Percentiles rank a stretch among this genome's conserved stretches.
phyloP scores from a whole-genome alignment of 2,797 vertebrate genomes.

The Tragelaphus oryx region DNA sequence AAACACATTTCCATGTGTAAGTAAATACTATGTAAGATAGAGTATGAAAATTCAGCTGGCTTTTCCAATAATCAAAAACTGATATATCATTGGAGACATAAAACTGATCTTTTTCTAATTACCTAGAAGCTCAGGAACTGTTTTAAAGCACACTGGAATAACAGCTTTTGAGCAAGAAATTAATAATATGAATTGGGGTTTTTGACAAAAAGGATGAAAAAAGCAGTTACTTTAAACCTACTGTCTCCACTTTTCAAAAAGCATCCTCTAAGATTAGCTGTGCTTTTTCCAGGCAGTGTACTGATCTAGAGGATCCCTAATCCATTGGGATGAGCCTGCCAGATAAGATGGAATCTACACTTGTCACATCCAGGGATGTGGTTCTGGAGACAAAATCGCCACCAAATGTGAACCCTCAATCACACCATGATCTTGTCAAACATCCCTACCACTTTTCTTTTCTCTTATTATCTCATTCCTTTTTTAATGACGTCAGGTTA shows the following conservation, averaged over 20 bases:
- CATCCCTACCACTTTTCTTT: not conserved
- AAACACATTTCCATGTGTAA: not conserved
- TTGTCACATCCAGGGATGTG: not conserved
- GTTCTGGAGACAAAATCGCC: not conserved
- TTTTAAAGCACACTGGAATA: constrained; percentile 1
- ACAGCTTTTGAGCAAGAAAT: not conserved
- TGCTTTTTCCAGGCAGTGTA: not conserved
- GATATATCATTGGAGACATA: not conserved
- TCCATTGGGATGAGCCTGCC: not conserved
- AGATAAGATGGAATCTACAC: not conserved
- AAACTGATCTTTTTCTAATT: constrained; percentile 21
- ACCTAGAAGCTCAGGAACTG: not conserved
- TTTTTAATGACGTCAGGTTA: not conserved
- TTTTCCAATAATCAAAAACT: not conserved
- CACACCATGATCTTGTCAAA: not conserved
- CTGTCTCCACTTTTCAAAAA: constrained; percentile 3
- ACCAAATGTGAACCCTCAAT: not conserved
- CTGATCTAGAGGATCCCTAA: not conserved
- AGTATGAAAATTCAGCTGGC: not conserved
- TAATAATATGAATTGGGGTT: not conserved
- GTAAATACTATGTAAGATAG: not conserved
- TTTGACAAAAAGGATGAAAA: constrained; percentile 11
- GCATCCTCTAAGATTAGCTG: not conserved
- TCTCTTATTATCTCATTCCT: not conserved
- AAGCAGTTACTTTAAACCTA: not conserved